Evolutionary conservation across 2,113 vertebrate genomes (phyloP).

Genomic region (Equus quagga): DNA sequence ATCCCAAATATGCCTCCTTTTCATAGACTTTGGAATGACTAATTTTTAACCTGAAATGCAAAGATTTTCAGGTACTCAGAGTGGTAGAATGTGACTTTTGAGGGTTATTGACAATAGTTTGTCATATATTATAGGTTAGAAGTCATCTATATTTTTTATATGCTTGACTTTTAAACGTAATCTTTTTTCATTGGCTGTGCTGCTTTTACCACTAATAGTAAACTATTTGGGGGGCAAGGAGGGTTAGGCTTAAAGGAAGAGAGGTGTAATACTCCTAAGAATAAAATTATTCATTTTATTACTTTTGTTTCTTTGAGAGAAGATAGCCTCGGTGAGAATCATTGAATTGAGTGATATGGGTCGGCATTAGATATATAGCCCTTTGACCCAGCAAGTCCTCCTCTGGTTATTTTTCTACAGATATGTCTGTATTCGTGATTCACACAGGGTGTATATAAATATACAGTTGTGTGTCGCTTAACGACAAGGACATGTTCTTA

Average conservation of each 20-base stretch:
- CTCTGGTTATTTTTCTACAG: not conserved
- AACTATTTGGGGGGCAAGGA: not conserved
- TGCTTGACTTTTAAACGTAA: not conserved
- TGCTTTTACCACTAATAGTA: not conserved
- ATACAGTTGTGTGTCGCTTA: too few relatives aligned
- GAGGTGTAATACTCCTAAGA: not conserved
- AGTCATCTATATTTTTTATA: not conserved
- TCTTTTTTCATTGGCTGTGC: not conserved
- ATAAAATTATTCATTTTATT: not conserved
- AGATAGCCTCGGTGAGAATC: not conserved
- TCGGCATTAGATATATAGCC: not conserved
- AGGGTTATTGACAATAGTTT: not conserved
- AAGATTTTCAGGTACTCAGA: not conserved
- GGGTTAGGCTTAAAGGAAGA: not conserved
- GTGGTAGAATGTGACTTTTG: not conserved
- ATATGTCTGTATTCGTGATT: not conserved
- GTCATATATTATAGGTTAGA: not conserved
- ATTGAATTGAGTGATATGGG: not conserved
- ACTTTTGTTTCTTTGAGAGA: not conserved
- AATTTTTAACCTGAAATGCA: slow-evolving; percentile 29
- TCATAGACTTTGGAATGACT: not conserved
- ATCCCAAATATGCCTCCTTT: not conserved
- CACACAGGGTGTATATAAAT: not conserved
- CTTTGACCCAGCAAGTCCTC: not conserved
- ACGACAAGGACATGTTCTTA: too few relatives aligned